Percentiles rank a stretch among this genome's conserved stretches.
These are phyloP conservation scores for Solea senegalensis DNA, from an alignment of 2,113 vertebrate species.

Conservation along the genomic window DNA sequence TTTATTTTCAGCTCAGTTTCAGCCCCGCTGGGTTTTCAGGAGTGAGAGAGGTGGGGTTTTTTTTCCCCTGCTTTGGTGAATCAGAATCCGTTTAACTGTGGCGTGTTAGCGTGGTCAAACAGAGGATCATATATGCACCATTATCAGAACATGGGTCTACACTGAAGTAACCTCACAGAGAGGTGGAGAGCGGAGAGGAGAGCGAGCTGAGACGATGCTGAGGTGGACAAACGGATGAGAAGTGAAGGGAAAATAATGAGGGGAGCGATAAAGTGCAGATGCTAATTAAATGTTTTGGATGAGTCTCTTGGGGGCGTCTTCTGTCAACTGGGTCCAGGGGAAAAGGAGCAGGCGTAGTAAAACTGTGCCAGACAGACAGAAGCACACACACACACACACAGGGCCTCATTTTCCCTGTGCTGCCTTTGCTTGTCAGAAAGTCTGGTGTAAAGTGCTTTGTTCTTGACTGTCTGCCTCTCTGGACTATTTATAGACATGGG, in stretches of 20 bases:
- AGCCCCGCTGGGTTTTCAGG: slow-evolving; percentile 40
- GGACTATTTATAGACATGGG: slow-evolving; percentile 78
- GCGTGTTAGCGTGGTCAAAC: neutral
- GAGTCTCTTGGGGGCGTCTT: slow-evolving; percentile 31
- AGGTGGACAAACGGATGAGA: slow-evolving; percentile 11
- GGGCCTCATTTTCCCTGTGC: slow-evolving; percentile 53
- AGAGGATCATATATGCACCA: neutral
- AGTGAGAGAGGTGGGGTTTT: slow-evolving; percentile 13
- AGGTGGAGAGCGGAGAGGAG: neutral
- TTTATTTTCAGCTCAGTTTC: slow-evolving; percentile 40
- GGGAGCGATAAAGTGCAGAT: slow-evolving; percentile 40
- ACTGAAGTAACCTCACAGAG: slow-evolving; percentile 11
- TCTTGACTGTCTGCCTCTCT: slow-evolving; percentile 72
- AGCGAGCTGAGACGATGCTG: neutral
- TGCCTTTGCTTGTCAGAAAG: slow-evolving; percentile 64
- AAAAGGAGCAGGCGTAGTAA: slow-evolving; percentile 32
- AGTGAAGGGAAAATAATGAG: slow-evolving; percentile 36
- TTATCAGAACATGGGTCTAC: neutral
- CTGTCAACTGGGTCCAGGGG: slow-evolving; percentile 20
- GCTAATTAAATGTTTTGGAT: slow-evolving; percentile 68
- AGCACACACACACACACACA: slow-evolving; percentile 15
- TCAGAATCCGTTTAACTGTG: slow-evolving; percentile 28
- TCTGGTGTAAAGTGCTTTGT: slow-evolving; percentile 78
- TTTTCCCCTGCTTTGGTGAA: slow-evolving; percentile 10
- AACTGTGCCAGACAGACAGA: slow-evolving; percentile 21